These are phyloP conservation scores for Drosophila paranaensis DNA, from an alignment of 2,888 invertebrate genomes.

Conservation along the genomic window DNA sequence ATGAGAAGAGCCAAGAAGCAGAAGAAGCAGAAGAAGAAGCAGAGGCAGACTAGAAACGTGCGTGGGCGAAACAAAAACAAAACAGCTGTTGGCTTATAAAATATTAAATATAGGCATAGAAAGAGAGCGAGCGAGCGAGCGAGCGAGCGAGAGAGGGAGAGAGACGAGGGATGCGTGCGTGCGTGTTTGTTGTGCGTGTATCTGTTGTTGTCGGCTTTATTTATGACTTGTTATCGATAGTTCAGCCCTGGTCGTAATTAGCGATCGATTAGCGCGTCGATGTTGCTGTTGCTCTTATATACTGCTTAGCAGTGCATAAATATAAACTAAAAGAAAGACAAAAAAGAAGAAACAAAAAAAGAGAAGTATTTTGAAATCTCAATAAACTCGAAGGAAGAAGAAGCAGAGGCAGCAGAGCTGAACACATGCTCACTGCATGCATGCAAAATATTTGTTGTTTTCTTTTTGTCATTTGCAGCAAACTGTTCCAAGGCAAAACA, in stretches of 20 bases:
- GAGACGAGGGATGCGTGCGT: slow-evolving; percentile 29
- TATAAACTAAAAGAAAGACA: slow-evolving; percentile 15
- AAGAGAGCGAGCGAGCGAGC: not conserved
- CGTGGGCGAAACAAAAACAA: slow-evolving; percentile 37
- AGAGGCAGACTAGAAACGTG: slow-evolving; percentile 35
- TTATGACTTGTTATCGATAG: slow-evolving; percentile 49
- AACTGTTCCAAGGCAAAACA: slow-evolving; percentile 7
- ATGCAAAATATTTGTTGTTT: not conserved
- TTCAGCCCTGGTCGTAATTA: slow-evolving; percentile 53
- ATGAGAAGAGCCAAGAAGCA: slow-evolving; percentile 1
- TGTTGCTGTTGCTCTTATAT: slow-evolving; percentile 1
- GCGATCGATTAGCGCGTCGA: slow-evolving; percentile 45
- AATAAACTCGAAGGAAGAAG: not conserved
- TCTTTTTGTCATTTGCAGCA: slow-evolving; percentile 11
- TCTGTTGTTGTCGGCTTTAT: not conserved
- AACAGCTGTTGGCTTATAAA: slow-evolving; percentile 31
- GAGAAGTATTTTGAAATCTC: not conserved
- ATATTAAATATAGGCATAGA: not conserved
- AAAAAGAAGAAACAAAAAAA: slow-evolving; percentile 1
- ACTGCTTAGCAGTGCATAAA: slow-evolving; percentile 11
- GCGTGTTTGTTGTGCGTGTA: not conserved
- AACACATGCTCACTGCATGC: slow-evolving; percentile 3
- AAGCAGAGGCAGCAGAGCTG: too few species aligned
- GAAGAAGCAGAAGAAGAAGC: slow-evolving; percentile 6
- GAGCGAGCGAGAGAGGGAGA: too few species aligned